These are phyloP conservation scores for Aphrocallistes beatrix DNA, from an alignment of 37 sponge, comb jelly and placozoan species.

Conservation along the genomic window DNA sequence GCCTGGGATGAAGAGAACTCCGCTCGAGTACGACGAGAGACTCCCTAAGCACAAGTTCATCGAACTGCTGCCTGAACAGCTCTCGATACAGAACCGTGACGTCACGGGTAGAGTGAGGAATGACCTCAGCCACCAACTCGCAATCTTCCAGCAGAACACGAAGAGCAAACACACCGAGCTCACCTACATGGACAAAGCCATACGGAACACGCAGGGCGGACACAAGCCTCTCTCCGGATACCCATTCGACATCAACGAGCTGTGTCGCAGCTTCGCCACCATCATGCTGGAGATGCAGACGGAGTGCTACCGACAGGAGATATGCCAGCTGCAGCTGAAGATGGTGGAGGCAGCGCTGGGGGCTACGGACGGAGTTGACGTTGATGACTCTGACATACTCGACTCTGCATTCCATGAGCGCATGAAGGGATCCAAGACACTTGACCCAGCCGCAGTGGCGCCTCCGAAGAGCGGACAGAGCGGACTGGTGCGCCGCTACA, in stretches of 20 bases:
- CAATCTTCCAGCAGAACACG: background rate
- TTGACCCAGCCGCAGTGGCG: background rate
- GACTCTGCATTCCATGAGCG: background rate
- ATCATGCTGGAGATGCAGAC: conserved; percentile 8
- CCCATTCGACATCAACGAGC: conserved; percentile 17
- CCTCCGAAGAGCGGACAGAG: background rate
- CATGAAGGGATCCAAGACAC: background rate
- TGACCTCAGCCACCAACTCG: background rate
- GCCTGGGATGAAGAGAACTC: background rate
- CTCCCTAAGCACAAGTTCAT: background rate
- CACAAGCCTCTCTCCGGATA: background rate
- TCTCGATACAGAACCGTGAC: background rate
- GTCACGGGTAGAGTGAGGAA: background rate
- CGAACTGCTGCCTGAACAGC: background rate
- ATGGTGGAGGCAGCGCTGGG: background rate
- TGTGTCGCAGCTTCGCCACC: background rate
- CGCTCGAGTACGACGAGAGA: background rate
- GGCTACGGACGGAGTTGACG: background rate
- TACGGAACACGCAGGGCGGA: background rate
- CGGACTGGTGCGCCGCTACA: background rate
- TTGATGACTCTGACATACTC: background rate
- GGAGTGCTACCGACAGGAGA: background rate
- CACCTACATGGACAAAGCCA: conserved; percentile 4
- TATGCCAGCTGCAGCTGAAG: background rate
- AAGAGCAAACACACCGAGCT: conserved; percentile 14